Evolutionary conservation across 2,113 vertebrate genomes (phyloP).

Genomic region (Podilymbus podiceps): DNA sequence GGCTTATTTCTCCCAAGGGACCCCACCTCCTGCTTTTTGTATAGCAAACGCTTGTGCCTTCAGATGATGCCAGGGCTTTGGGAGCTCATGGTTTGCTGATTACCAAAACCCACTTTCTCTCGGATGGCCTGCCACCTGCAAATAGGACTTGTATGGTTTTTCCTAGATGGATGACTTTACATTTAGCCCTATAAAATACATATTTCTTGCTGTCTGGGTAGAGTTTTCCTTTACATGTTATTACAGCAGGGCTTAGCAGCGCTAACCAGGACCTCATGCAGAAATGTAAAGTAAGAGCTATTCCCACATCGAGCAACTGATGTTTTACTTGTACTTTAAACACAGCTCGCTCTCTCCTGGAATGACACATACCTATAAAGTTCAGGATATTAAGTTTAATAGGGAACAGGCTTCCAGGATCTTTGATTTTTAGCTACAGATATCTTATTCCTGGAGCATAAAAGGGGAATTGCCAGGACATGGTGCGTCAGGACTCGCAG

Average conservation of each 20-base stretch:
- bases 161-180: not conserved
- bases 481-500: fast-evolving
- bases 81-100: not conserved
- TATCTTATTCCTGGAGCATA: not conserved
- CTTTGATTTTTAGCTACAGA: not conserved
- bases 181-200: not conserved
- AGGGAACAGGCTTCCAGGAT: not conserved
- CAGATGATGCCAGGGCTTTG: not conserved
- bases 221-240: not conserved
- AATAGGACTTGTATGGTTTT: not conserved
- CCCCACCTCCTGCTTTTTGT: not conserved
- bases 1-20: not conserved
- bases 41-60: not conserved
- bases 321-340: not conserved
- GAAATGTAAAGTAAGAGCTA: constrained; percentile 19
- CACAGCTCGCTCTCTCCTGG: not conserved
- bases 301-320: not conserved
- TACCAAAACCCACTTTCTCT: not conserved
- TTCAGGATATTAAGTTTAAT: not conserved
- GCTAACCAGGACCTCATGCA: not conserved
- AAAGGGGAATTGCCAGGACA: not conserved
- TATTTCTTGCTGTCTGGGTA: not conserved
- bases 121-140: not conserved
- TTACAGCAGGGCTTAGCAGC: not conserved
- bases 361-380: not conserved